Percentiles rank a stretch among this genome's conserved stretches.
Evolutionary conservation across 2,797 vertebrate species (phyloP).

Genomic region (Anguilla pacifica): DNA sequence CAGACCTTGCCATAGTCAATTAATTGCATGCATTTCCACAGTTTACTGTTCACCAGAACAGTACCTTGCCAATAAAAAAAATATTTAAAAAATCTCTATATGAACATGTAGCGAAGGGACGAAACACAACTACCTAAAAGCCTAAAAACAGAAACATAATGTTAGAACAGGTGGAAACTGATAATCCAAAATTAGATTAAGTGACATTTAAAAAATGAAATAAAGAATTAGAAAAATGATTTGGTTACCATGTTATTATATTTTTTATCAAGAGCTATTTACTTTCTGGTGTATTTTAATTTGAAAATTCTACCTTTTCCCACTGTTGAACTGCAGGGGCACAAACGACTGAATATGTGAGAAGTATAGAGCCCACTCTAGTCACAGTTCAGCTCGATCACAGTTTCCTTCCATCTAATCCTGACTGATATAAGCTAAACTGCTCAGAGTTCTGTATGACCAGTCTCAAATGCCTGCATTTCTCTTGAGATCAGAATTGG

Average conservation of each 20-base stretch:
- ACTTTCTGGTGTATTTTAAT: conserved; percentile 44
- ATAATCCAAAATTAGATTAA: background rate
- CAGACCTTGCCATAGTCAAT: conserved; percentile 50
- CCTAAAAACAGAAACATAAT: background rate
- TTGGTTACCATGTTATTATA: conserved; percentile 53
- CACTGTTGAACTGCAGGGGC: conserved; percentile 5
- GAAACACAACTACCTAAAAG: background rate
- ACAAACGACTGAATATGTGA: background rate
- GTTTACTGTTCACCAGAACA: conserved; percentile 48
- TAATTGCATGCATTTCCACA: conserved; percentile 59
- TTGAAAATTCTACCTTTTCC: conserved; percentile 44
- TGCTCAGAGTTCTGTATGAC: conserved; percentile 2
- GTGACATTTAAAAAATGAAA: background rate
- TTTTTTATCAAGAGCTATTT: conserved; percentile 50
- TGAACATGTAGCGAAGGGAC: background rate
- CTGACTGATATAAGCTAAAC: background rate
- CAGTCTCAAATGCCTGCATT: background rate
- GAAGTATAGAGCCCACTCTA: background rate
- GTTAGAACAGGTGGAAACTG: conserved; percentile 9
- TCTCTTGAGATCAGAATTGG: conserved; percentile 8
- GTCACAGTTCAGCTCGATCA: background rate
- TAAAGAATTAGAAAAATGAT: conserved; percentile 40
- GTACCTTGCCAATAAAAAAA: conserved; percentile 14
- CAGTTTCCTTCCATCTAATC: background rate
- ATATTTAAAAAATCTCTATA: background rate